Percentiles rank a stretch among this genome's conserved stretches.
Conservation (phyloP, 1,140 invertebrate species). For the Conopomorpha cramerella region DNA sequence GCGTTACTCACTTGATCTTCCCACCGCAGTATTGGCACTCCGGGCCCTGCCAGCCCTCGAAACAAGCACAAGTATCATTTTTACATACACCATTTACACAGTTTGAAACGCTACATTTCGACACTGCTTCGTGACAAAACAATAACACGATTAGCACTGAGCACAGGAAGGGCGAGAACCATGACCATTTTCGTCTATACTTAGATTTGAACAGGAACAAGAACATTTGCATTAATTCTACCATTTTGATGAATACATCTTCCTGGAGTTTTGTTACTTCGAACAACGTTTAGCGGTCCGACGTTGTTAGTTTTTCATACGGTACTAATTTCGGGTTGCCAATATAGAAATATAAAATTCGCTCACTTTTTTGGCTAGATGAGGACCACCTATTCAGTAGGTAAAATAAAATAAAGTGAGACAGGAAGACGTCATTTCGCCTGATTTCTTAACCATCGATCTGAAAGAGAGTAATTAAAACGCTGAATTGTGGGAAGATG, state of each 20-base stretch:
- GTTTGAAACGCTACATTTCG: constrained; percentile 58
- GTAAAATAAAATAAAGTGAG: too few relatives aligned
- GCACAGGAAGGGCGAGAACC: constrained; percentile 57
- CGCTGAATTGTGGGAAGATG: too few relatives aligned
- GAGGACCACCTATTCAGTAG: too few relatives aligned
- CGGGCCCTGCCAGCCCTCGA: constrained; percentile 86
- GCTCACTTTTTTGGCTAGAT: too few relatives aligned
- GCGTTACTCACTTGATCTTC: constrained; percentile 81
- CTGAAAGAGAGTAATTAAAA: too few relatives aligned
- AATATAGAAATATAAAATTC: constrained; percentile 11
- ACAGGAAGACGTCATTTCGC: too few relatives aligned
- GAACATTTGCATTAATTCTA: constrained; percentile 80
- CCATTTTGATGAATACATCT: constrained; percentile 69
- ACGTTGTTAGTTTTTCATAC: constrained; percentile 50
- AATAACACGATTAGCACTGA: constrained; percentile 58
- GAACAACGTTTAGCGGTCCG: constrained; percentile 36
- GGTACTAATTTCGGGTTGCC: constrained; percentile 43
- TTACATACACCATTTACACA: constrained; percentile 66
- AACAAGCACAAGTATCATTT: constrained; percentile 85
- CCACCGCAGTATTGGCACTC: constrained; percentile 89
- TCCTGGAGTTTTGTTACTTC: constrained; percentile 53
- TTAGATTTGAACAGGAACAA: constrained; percentile 83
- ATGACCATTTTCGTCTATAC: constrained; percentile 73
- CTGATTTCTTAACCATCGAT: too few relatives aligned
- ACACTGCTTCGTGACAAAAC: constrained; percentile 54